These are phyloP conservation scores for Lasius fuliginosus DNA, from an alignment of 2,888 invertebrate genomes.

Conservation along the genomic window DNA sequence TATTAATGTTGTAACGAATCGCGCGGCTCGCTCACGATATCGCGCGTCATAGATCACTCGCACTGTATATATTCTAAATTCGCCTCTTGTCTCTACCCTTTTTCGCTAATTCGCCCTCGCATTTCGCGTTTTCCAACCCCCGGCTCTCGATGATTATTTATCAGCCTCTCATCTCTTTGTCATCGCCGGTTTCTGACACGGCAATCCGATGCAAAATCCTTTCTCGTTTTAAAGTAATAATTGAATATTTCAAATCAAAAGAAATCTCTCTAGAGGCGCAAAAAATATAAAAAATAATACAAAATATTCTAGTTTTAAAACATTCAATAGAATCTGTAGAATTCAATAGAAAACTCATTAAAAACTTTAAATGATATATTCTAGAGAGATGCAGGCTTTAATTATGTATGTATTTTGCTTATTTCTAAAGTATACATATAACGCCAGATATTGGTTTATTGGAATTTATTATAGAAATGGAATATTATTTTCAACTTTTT, in stretches of 20 bases:
- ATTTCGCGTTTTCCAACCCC: conserved; percentile 25
- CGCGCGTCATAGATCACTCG: conserved; percentile 48
- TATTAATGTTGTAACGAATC: conserved; percentile 68
- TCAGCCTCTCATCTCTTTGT: conserved; percentile 34
- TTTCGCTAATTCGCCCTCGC: conserved; percentile 30
- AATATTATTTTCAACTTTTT: not conserved
- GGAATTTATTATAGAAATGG: not conserved
- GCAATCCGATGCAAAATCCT: conserved; percentile 23
- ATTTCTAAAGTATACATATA: not conserved
- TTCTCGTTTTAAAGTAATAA: conserved; percentile 7
- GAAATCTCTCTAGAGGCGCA: not conserved
- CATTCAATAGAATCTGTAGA: not conserved
- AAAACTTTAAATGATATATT: not conserved
- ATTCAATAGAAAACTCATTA: not conserved
- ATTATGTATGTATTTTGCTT: not conserved
- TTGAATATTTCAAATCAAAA: conserved; percentile 9
- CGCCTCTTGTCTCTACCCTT: conserved; percentile 20
- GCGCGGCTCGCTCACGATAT: conserved; percentile 26
- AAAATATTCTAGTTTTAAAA: not conserved
- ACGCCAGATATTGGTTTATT: not conserved
- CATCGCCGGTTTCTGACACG: conserved; percentile 11
- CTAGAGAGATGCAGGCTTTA: not conserved
- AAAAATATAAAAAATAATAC: not conserved
- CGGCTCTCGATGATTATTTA: conserved; percentile 51
- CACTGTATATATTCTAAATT: conserved; percentile 44